Conservation (phyloP, 2,888 invertebrate genomes). For the Tromatobia lineatoria region DNA sequence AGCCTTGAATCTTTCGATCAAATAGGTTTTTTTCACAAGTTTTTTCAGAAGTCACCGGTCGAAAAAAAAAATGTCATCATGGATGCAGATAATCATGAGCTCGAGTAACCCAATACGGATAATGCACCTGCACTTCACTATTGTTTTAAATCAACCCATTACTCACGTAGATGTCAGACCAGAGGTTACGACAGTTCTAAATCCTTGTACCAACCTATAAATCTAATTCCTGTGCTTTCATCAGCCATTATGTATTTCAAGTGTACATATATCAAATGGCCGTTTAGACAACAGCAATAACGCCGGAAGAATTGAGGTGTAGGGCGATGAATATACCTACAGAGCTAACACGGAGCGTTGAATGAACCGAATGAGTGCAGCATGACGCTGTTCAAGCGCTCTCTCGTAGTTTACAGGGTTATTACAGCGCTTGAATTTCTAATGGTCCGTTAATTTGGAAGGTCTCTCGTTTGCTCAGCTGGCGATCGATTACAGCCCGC, state of each 20-base stretch:
- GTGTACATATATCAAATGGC: constrained; percentile 4
- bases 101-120: not conserved
- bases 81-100: not conserved
- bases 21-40: too few relatives aligned
- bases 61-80: too few relatives aligned
- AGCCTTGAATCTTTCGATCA: too few relatives aligned
- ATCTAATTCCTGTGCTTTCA: constrained; percentile 9
- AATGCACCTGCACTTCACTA: not conserved
- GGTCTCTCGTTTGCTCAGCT: constrained; percentile 82
- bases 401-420: constrained; percentile 60
- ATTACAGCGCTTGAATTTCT: constrained; percentile 79
- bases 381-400: constrained; percentile 31
- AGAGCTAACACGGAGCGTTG: constrained; percentile 13
- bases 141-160: not conserved
- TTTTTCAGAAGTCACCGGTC: too few relatives aligned
- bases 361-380: constrained; percentile 33
- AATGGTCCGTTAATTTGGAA: constrained; percentile 81
- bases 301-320: not conserved
- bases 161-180: not conserved
- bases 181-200: not conserved
- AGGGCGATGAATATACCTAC: constrained; percentile 11
- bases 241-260: not conserved
- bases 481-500: constrained; percentile 74
- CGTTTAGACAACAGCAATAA: constrained; percentile 40
- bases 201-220: not conserved